phyloP scores from a whole-genome alignment of 1,140 invertebrate species.

The Bemisia tabaci region DNA sequence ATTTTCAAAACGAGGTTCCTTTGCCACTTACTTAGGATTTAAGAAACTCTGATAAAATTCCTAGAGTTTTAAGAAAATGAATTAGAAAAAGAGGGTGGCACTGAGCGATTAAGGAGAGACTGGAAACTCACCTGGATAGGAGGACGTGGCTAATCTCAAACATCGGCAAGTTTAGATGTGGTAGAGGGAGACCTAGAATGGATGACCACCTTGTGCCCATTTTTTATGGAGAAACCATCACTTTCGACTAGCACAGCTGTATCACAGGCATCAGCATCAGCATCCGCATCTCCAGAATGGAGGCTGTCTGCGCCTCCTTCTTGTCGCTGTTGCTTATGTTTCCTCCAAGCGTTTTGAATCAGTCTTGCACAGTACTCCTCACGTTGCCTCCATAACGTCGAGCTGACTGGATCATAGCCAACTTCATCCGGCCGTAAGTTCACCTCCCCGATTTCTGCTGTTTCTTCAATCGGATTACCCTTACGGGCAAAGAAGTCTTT shows the following conservation, averaged over 20 bases:
- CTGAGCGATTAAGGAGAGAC: background rate
- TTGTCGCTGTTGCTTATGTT: slow-evolving; percentile 45
- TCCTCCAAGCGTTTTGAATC: slow-evolving; percentile 87
- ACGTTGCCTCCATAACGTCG: slow-evolving; percentile 83
- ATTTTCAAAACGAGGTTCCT: no score
- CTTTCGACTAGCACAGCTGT: slow-evolving; percentile 69
- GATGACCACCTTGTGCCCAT: slow-evolving; percentile 77
- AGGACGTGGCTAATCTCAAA: slow-evolving; percentile 53
- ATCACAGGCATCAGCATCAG: slow-evolving; percentile 36
- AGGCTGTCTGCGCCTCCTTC: slow-evolving; percentile 34
- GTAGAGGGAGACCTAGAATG: slow-evolving; percentile 69
- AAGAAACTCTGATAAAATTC: no score
- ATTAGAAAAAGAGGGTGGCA: no score
- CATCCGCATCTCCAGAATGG: slow-evolving; percentile 24
- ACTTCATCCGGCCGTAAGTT: slow-evolving; percentile 61
- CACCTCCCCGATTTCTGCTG: slow-evolving; percentile 62
- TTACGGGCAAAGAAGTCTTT: slow-evolving; percentile 95
- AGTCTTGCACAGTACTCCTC: slow-evolving; percentile 91
- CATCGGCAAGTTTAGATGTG: slow-evolving; percentile 62
- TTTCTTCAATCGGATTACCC: slow-evolving; percentile 74
- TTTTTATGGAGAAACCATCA: slow-evolving; percentile 64
- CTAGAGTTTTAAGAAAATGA: no score
- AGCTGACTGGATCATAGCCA: slow-evolving; percentile 84
- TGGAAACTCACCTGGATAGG: slow-evolving; percentile 28
- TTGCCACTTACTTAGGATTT: no score